A percentile compares a stretch with the other conserved stretches of the same genome.
Conservation (phyloP, 2,888 invertebrate species). For the Marronus borbonicus region DNA sequence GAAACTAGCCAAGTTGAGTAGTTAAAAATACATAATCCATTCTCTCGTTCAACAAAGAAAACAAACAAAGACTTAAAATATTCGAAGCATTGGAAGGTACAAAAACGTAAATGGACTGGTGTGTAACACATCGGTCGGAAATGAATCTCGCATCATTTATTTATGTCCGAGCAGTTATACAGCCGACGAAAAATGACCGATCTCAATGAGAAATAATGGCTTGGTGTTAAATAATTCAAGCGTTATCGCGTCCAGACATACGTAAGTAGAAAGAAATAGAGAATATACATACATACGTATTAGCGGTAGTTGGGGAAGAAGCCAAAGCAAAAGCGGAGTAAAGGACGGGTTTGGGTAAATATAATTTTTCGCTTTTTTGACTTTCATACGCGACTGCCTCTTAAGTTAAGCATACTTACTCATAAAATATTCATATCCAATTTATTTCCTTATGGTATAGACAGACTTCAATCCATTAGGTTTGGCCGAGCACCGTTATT, state of each 20-base stretch:
- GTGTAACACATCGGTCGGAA: not conserved
- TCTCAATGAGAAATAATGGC: constrained; percentile 23
- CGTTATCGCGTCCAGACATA: constrained; percentile 16
- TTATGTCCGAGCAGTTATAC: not conserved
- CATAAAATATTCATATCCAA: constrained; percentile 35
- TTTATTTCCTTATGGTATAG: constrained; percentile 14
- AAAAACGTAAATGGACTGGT: not conserved
- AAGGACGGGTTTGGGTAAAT: constrained; percentile 13
- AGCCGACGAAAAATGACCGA: not conserved
- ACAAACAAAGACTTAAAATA: too few relatives aligned
- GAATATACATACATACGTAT: not conserved
- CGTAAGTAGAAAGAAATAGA: constrained; percentile 16
- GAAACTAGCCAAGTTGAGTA: not conserved
- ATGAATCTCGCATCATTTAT: constrained; percentile 15
- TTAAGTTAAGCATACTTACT: constrained; percentile 24
- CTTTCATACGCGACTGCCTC: constrained; percentile 23
- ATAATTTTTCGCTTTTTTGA: constrained; percentile 38
- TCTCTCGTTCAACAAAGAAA: too few relatives aligned
- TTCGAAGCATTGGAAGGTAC: too few relatives aligned
- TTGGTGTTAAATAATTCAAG: constrained; percentile 26
- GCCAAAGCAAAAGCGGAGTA: not conserved
- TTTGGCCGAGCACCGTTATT: constrained; percentile 1
- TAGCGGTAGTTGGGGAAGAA: not conserved
- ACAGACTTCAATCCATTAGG: constrained; percentile 17
- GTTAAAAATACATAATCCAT: too few relatives aligned